Base-by-base conservation (phyloP, 2,888 invertebrate genomes). In the Oxyscelio sp. region DNA sequence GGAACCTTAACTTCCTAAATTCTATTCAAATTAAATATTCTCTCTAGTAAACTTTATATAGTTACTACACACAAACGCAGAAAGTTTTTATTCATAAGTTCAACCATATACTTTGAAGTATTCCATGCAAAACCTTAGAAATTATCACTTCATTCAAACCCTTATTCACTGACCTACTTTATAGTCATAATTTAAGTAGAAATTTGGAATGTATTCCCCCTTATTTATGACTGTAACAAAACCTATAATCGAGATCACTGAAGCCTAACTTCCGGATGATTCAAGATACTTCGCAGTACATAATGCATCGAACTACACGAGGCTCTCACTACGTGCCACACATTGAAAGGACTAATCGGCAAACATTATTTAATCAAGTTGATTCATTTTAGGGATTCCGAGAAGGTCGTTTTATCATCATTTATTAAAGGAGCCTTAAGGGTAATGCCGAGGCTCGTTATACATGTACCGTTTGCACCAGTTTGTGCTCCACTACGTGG, bases 401-500 rank as follows among this genome's bases (percentile, higher is more conserved):
- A 66, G 77, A 58, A 59, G 59, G 52, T 56, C 59, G 77, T 77
- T 77, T 58, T 40, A 59, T 77, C 77, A 68, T 77, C 77, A 56
- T 77, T 77, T 66, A 68, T 77, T 77, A 77, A 77, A 38, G 59
- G 40, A 27, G 58, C 38, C 65, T 66, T 65, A 75, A 75, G 75
- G 75, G 65, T 27, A 27, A 27, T 27, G 75, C 48, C 66, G 15
- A 13, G 27, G 59, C 68, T 77, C 59, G 66, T 66, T 77, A 77
- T 66, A 59, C 65, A 48, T 65, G 77, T 77, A 77, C 48, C 45
- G 75, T 75, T 75, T 52, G 58, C 43, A 27, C 56, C 56, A 65
- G 77, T 78, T 68, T 68, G 59, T 54, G 66, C 50, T 77, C 48
- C 75, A 66, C 75, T 77, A 66, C 45, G 52, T 66, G 74, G 68